Base-by-base conservation (phyloP, 2,888 invertebrate species). In the Limnephilus marmoratus region DNA sequence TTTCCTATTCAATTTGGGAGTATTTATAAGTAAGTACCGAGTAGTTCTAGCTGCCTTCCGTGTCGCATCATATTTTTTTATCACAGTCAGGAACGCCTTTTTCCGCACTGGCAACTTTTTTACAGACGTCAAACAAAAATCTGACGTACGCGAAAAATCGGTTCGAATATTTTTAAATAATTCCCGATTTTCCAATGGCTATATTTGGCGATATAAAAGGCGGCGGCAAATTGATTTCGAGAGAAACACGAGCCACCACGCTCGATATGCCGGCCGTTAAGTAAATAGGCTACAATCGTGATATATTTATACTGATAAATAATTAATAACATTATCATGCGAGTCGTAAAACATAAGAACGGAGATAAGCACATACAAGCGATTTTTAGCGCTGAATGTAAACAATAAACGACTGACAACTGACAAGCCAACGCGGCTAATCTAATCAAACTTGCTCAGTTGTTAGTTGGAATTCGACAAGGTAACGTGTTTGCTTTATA, bases 341-440 rank as follows among this genome's bases (percentile, higher is more conserved):
- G 37, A 83, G 89, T 80, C 85, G 81, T 92, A 86, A 92, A 90
- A 89, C 85, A 91, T 49, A 82, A 87, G 91, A 81, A 45, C 85
- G 90, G 68, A 87, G 86, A 90, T 92, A 90, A 86, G 85, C 41
- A 53, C 80, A 85, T 18, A 49, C 81, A 80, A n/a, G 80, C 81
- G 86, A 92, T 85, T 92, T 92, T 90, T 82, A 90, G 85, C 92
- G 90, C 92, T 53, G 90, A 90, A 82, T 92, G 90, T 93, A 93
- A 93, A 93, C 93, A 93, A 93, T 88, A 93, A 82, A 53, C 37
- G 31, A 85, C 90, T 83, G 90, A 87, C 81, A 24, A 85, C 90
- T 83, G 90, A 87, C 81, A 24, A 90, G 93, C 93, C 93, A 93
- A 91, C 91, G 85, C 83, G 41, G 88, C 91, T 88, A 91, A 93